phyloP scores from a whole-genome alignment of 2,888 invertebrate species.

The Macroteleia sp. region DNA sequence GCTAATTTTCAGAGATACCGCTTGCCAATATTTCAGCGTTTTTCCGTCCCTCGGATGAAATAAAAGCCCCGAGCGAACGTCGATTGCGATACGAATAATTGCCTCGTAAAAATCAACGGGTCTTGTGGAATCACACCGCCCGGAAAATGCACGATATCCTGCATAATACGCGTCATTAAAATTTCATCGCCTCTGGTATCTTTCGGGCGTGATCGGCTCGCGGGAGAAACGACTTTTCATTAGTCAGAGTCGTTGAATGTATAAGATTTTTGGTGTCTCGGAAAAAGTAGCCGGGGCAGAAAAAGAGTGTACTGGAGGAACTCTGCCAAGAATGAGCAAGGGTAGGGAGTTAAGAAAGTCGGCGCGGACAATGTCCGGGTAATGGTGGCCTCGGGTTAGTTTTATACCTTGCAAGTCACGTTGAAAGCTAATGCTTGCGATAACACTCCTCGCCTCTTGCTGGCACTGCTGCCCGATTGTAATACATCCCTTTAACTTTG shows the following conservation, averaged over 20 bases:
- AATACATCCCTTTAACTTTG: constrained; percentile 28
- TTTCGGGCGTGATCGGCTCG: not conserved
- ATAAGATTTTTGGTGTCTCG: constrained; percentile 6
- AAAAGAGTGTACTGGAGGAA: constrained; percentile 4
- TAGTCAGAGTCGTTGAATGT: constrained; percentile 1
- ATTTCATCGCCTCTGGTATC: constrained; percentile 35
- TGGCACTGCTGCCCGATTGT: constrained; percentile 17
- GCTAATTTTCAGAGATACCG: constrained; percentile 84
- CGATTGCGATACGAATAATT: constrained; percentile 80
- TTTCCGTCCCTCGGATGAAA: constrained; percentile 78
- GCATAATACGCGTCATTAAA: constrained; percentile 61
- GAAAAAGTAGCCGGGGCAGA: not conserved
- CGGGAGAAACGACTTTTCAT: constrained; percentile 27
- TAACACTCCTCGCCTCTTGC: constrained; percentile 30
- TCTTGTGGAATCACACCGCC: constrained; percentile 29
- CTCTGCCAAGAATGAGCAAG: constrained; percentile 26
- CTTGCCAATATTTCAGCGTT: constrained; percentile 83
- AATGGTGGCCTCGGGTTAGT: constrained; percentile 81
- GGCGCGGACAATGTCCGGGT: constrained; percentile 82
- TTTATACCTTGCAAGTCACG: constrained; percentile 77
- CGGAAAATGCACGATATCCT: constrained; percentile 45
- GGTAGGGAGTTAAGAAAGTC: constrained; percentile 56
- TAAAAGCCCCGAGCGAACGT: constrained; percentile 69
- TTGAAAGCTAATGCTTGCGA: constrained; percentile 79
- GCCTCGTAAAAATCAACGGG: constrained; percentile 68